Conservation (phyloP, 2,888 invertebrate species). For the Terebella lapidaria region DNA sequence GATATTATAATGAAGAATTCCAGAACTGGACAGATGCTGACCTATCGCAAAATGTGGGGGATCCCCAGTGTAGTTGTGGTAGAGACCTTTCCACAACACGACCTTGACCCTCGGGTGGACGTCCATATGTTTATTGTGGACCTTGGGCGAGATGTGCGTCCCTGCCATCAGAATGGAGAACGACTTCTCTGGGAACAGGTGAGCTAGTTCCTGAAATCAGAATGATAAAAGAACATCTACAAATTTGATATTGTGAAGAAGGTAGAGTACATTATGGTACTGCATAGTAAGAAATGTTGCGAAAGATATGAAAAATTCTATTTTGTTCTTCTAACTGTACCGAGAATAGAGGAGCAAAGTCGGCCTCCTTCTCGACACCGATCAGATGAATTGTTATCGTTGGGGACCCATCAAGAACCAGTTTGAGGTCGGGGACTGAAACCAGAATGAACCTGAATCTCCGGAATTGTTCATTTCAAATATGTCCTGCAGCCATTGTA, state of each 20-base stretch:
- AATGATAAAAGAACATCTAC: not conserved
- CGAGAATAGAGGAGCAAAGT: not conserved
- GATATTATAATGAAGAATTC: too few relatives aligned
- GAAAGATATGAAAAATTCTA: too few relatives aligned
- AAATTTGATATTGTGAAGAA: too few relatives aligned
- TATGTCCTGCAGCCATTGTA: not conserved
- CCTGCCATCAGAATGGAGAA: not conserved
- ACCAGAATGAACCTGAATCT: not conserved
- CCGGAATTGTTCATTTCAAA: not conserved
- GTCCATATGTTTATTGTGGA: not conserved
- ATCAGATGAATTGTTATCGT: not conserved
- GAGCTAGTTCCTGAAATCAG: not conserved
- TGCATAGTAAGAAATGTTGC: too few relatives aligned
- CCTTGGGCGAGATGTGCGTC: not conserved
- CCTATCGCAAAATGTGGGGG: too few relatives aligned
- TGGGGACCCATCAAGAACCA: not conserved
- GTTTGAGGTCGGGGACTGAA: not conserved
- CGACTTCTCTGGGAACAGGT: not conserved
- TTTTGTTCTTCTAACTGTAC: not conserved
- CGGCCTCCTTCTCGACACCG: constrained; percentile 8
- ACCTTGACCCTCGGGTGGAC: constrained; percentile 1
- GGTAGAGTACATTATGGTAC: too few relatives aligned
- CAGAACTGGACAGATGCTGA: too few relatives aligned
- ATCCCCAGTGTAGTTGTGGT: not conserved
- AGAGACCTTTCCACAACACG: not conserved